Base-by-base conservation (phyloP, 2,888 invertebrate genomes). In the Halictus quadricinctus region DNA sequence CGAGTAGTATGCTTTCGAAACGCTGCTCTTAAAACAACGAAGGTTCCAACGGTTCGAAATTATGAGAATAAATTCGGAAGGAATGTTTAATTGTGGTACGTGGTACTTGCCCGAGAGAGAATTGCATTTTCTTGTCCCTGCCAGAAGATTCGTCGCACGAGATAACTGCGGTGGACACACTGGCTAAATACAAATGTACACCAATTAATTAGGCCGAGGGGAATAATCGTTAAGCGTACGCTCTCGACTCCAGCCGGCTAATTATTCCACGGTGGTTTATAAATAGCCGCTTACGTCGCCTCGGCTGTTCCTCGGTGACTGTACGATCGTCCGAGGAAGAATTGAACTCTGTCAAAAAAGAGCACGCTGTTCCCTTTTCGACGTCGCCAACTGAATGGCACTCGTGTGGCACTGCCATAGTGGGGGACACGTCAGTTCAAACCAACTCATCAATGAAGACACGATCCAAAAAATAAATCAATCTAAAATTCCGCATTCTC, bases 211-310 rank as follows among this genome's bases (percentile, higher is more conserved):
- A 64, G 76, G 43, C 72, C 50, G 66, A 7, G 72, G 70, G 69
- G 75, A 80, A 75, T 74, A 72, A 84, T 84, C 72, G 72, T 76
- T 29, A 50, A 58, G 46, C 70, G 66, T 29, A 69, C 58, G 48
- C 73, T 79, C 69, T 79, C 69, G 64, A 48, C 41, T 72, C 66
- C 54, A 58, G 73, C 66, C 72, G 18, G 70, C 74, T 82, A 83
- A 85, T 83, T 70, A 85, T 76, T 79, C 69, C 43, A 69, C 58
- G 78, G 41, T 66, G 73, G 72, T 76, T 77, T 83, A 83, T 80
- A 80, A 80, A 83, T 83, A 80, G 58, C 72, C 15, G 72, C 72
- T 79, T 72, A 66, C 73, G 81, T 79, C 72, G 72, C 46, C 41
- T 21, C 36, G 48, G n/a, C 48, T 48, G 64, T 15, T 64, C 60